Percentiles rank a stretch among this genome's conserved stretches.
Conservation (phyloP, 30 jellyfish, hydroid and myxozoan species). For the Hydra vulgaris region DNA sequence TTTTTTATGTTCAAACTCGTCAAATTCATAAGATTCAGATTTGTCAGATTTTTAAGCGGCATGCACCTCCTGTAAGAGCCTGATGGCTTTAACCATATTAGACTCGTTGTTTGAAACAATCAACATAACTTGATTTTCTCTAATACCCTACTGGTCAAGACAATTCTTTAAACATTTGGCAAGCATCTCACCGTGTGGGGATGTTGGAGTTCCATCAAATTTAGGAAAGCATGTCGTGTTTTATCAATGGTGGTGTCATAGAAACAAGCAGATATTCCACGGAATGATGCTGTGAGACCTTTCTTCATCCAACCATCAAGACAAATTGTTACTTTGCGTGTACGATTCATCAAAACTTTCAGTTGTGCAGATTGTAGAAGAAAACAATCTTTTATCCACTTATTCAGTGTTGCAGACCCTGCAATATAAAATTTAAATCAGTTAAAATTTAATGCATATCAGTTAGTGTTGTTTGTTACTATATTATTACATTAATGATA, state of each 20-base stretch:
- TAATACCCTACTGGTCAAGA: background rate
- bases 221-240: background rate
- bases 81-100: background rate
- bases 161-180: background rate
- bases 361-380: background rate
- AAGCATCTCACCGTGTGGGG: background rate
- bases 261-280: background rate
- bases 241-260: background rate
- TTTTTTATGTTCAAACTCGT: background rate
- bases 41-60: background rate
- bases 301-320: background rate
- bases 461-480: background rate
- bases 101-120: background rate
- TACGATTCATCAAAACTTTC: background rate
- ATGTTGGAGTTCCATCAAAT: background rate
- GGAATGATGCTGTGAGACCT: background rate
- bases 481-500: background rate
- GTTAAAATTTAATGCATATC: background rate
- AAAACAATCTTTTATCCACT: background rate
- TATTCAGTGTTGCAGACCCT: background rate
- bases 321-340: background rate
- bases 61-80: background rate
- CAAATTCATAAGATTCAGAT: background rate
- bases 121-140: background rate
- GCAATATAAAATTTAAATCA: background rate